These are phyloP conservation scores for Lytechinus pictus DNA, from an alignment of 35 echinoderm and acorn worm genomes.

Conservation along the genomic window DNA sequence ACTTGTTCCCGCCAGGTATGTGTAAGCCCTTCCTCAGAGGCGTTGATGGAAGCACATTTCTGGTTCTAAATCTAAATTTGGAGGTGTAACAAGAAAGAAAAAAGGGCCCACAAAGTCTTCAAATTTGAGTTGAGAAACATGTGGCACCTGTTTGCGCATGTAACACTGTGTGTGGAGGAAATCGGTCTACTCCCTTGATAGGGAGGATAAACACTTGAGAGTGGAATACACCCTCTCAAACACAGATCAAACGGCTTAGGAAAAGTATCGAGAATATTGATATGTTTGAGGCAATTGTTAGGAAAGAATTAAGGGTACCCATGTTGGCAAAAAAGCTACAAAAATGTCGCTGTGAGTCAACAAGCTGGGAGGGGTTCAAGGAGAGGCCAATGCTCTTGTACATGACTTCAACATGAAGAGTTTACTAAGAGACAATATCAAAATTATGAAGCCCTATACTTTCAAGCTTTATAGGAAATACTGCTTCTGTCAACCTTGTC, in stretches of 20 bases:
- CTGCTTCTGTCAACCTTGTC: neutral
- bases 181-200: neutral
- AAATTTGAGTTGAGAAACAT: neutral
- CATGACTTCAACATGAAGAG: neutral
- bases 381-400: neutral
- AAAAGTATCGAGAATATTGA: neutral
- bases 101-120: neutral
- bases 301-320: conserved; percentile 1
- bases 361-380: neutral
- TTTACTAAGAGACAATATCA: neutral
- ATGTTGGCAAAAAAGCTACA: neutral
- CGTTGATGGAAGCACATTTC: neutral
- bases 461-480: neutral
- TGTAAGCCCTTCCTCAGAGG: neutral
- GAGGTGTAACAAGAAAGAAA: neutral
- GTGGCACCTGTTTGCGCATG: neutral
- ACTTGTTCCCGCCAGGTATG: neutral
- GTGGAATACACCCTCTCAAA: neutral
- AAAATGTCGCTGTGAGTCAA: neutral
- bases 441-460: neutral
- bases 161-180: neutral
- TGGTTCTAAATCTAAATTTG: neutral
- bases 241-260: neutral
- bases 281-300: neutral
- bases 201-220: neutral